Conservation (phyloP, 2,888 invertebrate species). For the Scaptomyza flava region DNA sequence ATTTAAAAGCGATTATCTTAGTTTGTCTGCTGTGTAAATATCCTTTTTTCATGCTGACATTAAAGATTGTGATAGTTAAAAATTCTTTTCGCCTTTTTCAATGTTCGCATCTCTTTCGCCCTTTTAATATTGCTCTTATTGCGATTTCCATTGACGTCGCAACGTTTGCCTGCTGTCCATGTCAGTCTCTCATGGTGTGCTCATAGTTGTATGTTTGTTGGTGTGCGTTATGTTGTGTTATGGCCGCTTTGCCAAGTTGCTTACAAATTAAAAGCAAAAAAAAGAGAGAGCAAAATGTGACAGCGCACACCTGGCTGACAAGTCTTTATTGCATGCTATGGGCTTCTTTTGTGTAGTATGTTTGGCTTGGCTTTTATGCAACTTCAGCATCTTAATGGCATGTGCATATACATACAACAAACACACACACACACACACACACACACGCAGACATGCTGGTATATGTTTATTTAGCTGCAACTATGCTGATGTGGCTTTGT, state of each 20-base stretch:
- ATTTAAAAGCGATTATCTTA: not conserved
- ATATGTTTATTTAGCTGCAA: constrained; percentile 26
- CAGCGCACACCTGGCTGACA: constrained; percentile 45
- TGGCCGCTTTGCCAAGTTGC: constrained; percentile 52
- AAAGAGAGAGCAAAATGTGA: constrained; percentile 14
- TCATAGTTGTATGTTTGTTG: constrained; percentile 1
- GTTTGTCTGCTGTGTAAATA: not conserved
- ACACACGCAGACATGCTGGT: constrained; percentile 6
- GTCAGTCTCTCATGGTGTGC: constrained; percentile 19
- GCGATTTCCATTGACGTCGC: constrained; percentile 50
- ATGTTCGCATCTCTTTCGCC: not conserved
- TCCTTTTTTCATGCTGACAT: constrained; percentile 19
- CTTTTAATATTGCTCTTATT: constrained; percentile 46
- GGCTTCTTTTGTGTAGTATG: constrained; percentile 47
- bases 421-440: constrained; percentile 6
- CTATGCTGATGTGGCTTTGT: constrained; percentile 39
- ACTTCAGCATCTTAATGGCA: constrained; percentile 60
- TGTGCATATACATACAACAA: constrained; percentile 35
- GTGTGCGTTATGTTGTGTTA: constrained; percentile 42
- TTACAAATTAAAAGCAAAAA: constrained; percentile 14
- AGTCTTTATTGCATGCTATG: constrained; percentile 54
- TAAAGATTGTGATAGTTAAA: too few relatives aligned
- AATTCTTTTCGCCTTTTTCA: not conserved
- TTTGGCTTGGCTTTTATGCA: constrained; percentile 56
- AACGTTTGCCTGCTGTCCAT: constrained; percentile 33